Percentiles rank a stretch among this genome's conserved stretches.
phyloP scores from a whole-genome alignment of 1,140 invertebrate genomes.

The Eupristina koningsbergeri region DNA sequence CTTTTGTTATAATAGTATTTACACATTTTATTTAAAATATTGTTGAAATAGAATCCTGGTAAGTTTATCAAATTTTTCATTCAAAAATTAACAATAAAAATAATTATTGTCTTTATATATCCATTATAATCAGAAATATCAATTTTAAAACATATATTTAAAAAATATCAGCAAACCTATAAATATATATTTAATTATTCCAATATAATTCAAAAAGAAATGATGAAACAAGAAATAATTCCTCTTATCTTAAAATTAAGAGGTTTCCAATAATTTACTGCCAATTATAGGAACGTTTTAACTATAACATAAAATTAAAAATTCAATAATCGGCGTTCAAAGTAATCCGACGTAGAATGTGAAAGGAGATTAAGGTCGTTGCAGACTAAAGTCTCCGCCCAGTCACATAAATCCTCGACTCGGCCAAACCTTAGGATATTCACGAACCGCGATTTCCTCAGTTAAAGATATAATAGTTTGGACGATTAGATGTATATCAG shows the following conservation, averaged over 20 bases:
- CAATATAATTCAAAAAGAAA: neutral
- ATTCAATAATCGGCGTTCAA: slow-evolving; percentile 43
- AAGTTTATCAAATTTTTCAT: too few relatives aligned
- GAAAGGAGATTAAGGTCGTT: slow-evolving; percentile 40
- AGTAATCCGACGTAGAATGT: slow-evolving; percentile 30
- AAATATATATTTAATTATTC: neutral
- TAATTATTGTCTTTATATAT: too few relatives aligned
- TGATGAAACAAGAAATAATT: neutral
- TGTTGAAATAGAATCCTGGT: too few relatives aligned
- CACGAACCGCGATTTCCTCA: neutral
- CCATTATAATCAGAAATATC: neutral
- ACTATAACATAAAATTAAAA: slow-evolving; percentile 36
- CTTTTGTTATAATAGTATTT: too few relatives aligned
- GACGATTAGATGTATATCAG: slow-evolving; percentile 13
- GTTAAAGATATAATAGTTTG: slow-evolving; percentile 7
- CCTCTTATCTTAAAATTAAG: slow-evolving; percentile 25
- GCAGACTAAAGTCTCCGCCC: slow-evolving; percentile 35
- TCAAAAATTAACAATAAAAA: too few relatives aligned
- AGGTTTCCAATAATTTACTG: slow-evolving; percentile 39
- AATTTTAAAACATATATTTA: neutral
- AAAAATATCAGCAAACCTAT: neutral
- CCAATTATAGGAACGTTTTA: slow-evolving; percentile 19
- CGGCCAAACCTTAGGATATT: slow-evolving; percentile 1
- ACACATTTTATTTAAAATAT: too few relatives aligned
- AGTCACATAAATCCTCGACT: slow-evolving; percentile 42